Evolutionary conservation across 2,113 vertebrate genomes (phyloP).

Genomic region (Carassius carassius): DNA sequence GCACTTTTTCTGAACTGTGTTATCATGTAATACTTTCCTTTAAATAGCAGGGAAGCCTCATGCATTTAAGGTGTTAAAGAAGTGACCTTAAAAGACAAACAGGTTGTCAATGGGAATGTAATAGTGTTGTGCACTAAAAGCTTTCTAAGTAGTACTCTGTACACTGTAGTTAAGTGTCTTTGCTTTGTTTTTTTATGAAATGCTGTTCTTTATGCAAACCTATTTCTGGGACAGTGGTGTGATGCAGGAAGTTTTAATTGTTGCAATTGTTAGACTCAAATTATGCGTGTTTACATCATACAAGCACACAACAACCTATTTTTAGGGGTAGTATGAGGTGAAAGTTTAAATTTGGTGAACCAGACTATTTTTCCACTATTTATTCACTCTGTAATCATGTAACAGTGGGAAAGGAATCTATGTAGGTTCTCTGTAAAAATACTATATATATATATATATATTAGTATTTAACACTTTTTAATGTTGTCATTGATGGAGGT

Average conservation of each 20-base stretch:
- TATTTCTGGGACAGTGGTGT: constrained; percentile 72
- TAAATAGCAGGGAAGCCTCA: constrained; percentile 33
- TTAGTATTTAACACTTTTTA: not conserved
- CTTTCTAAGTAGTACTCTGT: not conserved
- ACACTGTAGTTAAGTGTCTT: not conserved
- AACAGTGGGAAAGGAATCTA: not conserved
- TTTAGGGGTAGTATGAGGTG: too few relatives aligned
- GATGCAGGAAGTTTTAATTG: constrained; percentile 80
- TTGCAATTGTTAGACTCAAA: constrained; percentile 77
- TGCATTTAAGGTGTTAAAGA: not conserved
- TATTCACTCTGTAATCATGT: not conserved
- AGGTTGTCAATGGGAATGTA: not conserved
- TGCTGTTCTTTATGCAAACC: constrained; percentile 60
- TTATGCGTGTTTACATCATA: constrained; percentile 59
- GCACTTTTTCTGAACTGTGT: constrained; percentile 38
- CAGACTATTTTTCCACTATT: not conserved
- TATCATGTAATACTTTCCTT: constrained; percentile 26
- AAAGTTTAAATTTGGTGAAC: not conserved
- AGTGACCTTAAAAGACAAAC: not conserved
- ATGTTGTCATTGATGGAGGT: not conserved
- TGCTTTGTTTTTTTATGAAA: not conserved
- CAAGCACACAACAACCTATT: not conserved
- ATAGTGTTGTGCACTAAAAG: not conserved
- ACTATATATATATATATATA: not conserved
- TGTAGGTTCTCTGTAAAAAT: not conserved